phyloP scores from a whole-genome alignment of 2,113 vertebrate species.

The Pogonocichla stellata region DNA sequence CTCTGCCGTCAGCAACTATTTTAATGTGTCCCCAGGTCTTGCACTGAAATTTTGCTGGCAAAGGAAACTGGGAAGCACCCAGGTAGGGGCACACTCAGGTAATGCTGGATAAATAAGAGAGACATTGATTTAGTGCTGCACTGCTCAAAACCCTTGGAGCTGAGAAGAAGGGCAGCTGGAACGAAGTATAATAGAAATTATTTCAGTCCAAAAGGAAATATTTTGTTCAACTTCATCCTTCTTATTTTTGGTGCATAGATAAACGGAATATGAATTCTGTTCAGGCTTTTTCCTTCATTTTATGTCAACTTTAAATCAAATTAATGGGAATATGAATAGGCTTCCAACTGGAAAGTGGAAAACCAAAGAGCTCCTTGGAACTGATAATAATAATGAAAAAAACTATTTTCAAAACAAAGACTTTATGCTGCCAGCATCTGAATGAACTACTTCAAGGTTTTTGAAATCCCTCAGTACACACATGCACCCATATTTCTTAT shows the following conservation, averaged over 20 bases:
- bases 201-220: not conserved
- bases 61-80: not conserved
- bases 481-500: not conserved
- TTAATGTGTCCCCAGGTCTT: not conserved
- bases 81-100: not conserved
- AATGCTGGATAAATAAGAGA: not conserved
- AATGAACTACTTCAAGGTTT: not conserved
- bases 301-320: conserved; percentile 13
- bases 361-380: not conserved
- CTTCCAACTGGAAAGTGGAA: not conserved
- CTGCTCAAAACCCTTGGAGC: not conserved
- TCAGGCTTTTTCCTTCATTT: not conserved
- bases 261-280: not conserved
- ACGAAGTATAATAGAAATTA: not conserved
- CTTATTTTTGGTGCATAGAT: not conserved
- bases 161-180: not conserved
- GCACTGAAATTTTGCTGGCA: not conserved
- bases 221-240: not conserved
- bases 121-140: not conserved
- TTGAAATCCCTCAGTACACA: not conserved
- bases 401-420: not conserved
- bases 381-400: not conserved
- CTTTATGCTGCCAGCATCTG: not conserved
- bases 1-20: not conserved
- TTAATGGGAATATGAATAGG: not conserved